These are phyloP conservation scores for Sesia apiformis DNA, from an alignment of 2,888 invertebrate species.

Conservation along the genomic window DNA sequence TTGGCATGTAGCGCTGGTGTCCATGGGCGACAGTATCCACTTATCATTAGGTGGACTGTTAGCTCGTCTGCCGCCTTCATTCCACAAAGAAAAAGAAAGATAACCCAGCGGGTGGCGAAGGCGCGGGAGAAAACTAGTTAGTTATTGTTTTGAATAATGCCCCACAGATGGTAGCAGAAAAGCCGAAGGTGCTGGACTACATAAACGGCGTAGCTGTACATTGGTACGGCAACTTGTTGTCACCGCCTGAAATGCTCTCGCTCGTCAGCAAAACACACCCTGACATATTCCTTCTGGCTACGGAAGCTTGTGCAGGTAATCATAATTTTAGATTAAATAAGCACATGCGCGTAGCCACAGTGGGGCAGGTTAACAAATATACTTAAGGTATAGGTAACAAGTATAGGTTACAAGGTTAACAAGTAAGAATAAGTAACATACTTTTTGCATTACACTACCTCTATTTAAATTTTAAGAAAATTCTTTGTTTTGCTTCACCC, in stretches of 20 bases:
- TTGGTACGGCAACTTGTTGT: constrained; percentile 81
- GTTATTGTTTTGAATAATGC: neutral
- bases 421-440: too few species aligned
- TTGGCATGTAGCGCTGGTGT: too few species aligned
- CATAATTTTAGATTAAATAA: neutral
- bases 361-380: neutral
- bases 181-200: constrained; percentile 63
- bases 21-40: neutral
- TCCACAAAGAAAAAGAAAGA: too few species aligned
- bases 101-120: too few species aligned
- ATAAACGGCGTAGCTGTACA: constrained; percentile 86
- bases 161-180: constrained; percentile 39
- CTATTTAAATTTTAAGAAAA: too few species aligned
- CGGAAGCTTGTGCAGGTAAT: constrained; percentile 87
- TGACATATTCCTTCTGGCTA: constrained; percentile 81
- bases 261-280: constrained; percentile 73
- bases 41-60: neutral
- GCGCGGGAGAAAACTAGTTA: neutral
- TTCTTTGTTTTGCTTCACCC: too few species aligned
- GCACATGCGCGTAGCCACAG: too few species aligned
- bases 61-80: neutral
- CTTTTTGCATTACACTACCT: too few species aligned
- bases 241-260: constrained; percentile 71
- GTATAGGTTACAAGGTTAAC: too few species aligned
- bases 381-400: too few species aligned